A percentile compares a stretch with the other conserved stretches of the same genome.
These are phyloP conservation scores for Hypomecis punctinalis DNA, from an alignment of 2,888 invertebrate genomes.

Conservation along the genomic window DNA sequence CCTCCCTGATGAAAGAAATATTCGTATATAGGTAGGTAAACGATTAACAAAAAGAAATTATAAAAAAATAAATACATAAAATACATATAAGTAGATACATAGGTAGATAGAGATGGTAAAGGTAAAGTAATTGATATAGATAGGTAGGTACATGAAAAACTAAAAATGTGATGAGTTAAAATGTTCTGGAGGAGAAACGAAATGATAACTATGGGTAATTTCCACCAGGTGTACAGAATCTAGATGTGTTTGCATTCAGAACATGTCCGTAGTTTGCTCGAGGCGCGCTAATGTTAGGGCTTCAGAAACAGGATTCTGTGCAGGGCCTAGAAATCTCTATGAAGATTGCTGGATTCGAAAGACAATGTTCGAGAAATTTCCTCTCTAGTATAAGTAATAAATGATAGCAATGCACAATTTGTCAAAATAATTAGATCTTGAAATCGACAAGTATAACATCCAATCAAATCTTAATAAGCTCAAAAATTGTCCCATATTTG, in stretches of 20 bases:
- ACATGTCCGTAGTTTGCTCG: conserved; percentile 61
- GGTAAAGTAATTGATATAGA: conserved; percentile 3
- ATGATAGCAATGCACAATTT: too few species aligned
- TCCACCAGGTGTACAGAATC: conserved; percentile 41
- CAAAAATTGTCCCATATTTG: background rate
- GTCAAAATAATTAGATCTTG: too few species aligned
- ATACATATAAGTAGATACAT: conserved; percentile 44
- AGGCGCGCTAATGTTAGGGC: conserved; percentile 25
- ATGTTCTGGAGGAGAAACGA: conserved; percentile 38
- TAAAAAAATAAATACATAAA: conserved; percentile 53
- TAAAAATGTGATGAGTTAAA: conserved; percentile 48
- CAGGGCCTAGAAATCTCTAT: conserved; percentile 43
- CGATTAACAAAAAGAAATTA: conserved; percentile 49
- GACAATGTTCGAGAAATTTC: conserved; percentile 2
- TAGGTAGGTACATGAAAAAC: conserved; percentile 39
- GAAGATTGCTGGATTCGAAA: conserved; percentile 5
- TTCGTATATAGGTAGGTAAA: conserved; percentile 61
- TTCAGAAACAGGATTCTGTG: conserved; percentile 40
- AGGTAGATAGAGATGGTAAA: conserved; percentile 25
- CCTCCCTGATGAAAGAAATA: conserved; percentile 85
- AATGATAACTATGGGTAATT: conserved; percentile 34
- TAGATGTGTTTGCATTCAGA: conserved; percentile 74
- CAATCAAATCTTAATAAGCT: background rate
- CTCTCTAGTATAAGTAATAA: background rate
- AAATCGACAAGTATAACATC: too few species aligned